phyloP scores from a whole-genome alignment of 1,140 invertebrate species.

The Drosophila cardini region DNA sequence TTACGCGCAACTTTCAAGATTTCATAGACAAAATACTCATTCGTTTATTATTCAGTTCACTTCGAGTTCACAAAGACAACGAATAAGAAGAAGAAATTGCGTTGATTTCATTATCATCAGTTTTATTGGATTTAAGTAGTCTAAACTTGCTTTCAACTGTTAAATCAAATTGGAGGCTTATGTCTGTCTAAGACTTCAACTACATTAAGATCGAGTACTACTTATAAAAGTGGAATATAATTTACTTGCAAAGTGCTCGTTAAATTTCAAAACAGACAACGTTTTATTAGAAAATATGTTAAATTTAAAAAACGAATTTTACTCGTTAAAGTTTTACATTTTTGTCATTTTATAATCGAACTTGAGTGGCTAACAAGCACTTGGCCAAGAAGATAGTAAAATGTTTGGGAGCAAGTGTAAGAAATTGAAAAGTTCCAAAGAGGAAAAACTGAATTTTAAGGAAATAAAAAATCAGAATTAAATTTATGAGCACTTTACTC shows the following conservation, averaged over 20 bases:
- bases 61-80: slow-evolving; percentile 13
- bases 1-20: slow-evolving; percentile 63
- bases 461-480: neutral
- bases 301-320: neutral
- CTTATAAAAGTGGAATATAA: slow-evolving; percentile 8
- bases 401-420: neutral
- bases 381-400: neutral
- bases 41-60: slow-evolving; percentile 50
- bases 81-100: neutral
- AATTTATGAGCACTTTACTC: neutral
- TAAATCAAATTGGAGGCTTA: slow-evolving; percentile 3
- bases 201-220: slow-evolving; percentile 19
- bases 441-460: neutral
- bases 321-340: neutral
- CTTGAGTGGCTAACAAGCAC: neutral
- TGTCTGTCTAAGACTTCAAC: neutral
- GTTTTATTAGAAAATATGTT: neutral
- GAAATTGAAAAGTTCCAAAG: neutral
- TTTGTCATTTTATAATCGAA: neutral
- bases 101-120: slow-evolving; percentile 35
- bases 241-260: neutral
- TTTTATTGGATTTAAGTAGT: slow-evolving; percentile 36
- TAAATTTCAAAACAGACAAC: neutral
- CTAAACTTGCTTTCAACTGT: slow-evolving; percentile 34
- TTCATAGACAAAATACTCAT: slow-evolving; percentile 55